A percentile compares a stretch with the other conserved stretches of the same genome.
phyloP scores from a whole-genome alignment of 2,888 invertebrate species.

The Chymomyza caudatula region DNA sequence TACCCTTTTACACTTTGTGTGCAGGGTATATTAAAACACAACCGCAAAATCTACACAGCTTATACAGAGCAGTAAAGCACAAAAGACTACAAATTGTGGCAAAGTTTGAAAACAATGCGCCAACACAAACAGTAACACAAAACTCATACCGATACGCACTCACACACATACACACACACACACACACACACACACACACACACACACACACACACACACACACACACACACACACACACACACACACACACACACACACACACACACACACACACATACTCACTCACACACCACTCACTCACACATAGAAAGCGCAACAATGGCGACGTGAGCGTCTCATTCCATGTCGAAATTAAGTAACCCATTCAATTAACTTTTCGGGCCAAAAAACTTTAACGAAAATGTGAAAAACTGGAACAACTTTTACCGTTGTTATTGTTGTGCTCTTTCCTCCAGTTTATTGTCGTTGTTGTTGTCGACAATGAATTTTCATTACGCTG shows the following conservation, averaged over 20 bases:
- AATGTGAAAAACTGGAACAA: slow-evolving; percentile 30
- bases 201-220: neutral
- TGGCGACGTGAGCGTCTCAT: neutral
- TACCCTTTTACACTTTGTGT: too few relatives aligned
- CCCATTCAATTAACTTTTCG: slow-evolving; percentile 63
- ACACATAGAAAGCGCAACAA: neutral
- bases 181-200: neutral
- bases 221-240: neutral
- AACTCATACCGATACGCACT: neutral
- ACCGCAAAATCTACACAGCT: neutral
- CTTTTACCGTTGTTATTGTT: neutral
- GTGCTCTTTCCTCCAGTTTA: neutral
- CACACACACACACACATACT: neutral
- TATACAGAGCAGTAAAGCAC: neutral
- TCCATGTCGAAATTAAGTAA: slow-evolving; percentile 50
- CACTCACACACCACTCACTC: neutral
- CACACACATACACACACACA: neutral
- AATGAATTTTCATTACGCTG: slow-evolving; percentile 67
- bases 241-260: neutral
- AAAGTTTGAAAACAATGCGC: slow-evolving; percentile 1
- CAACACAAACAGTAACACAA: neutral
- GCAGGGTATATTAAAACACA: too few relatives aligned
- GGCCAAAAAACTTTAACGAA: slow-evolving; percentile 40
- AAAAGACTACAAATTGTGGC: slow-evolving; percentile 2
- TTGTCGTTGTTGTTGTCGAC: slow-evolving; percentile 25